Evolutionary conservation across 30 jellyfish, hydroid and myxozoan genomes (phyloP), one percentile per base, ranked within the genome.

Genomic region (Rhopilema esculentum): DNA sequence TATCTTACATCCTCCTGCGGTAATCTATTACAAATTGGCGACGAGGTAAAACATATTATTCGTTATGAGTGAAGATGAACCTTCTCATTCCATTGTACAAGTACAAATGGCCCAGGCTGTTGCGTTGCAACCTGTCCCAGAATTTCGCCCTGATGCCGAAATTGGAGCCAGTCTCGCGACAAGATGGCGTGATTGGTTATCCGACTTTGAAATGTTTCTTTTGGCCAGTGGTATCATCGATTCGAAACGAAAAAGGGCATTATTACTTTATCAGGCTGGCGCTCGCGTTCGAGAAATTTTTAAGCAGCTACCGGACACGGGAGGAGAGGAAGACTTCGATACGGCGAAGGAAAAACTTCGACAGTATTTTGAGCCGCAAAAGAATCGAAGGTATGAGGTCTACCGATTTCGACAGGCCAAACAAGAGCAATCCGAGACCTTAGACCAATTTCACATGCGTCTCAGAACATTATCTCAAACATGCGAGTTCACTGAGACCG

Each of bases 191-290:
- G 83, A n/a, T 49, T 80, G 84, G 91, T 20, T 80, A 71, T 31
- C n/a, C 31, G 91, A 80, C 28, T 65, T 80, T 27, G 82, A 80
- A 63, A 80, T 65, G 85, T 80, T 80, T 80, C 25, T 80, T 1
- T 24, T 80, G 7, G 84, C 84, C 1, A 65, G 82, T 80, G 91
- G 91, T 8, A 80, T 80, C 1, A 80, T 73, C 12, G 91, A 80
- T 49, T 23, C 30, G n/a, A 80, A 26, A 80, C 82, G 84, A 19
- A 66, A 63, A 40, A 29, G 91, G 1, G 82, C 83, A 20, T 29
- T 66, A 8, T 72, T 80, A 4, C 33, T 80, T 6, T 80, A 80
- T 66, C 91, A 80, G 21, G 91, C 91, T 4, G 91, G 91, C 30
- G 83, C 91, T 8, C n/a, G 66, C 18, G 83, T 80, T 25, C 4